Conservation (phyloP, 1,140 invertebrate species). For the Pseudomyrmex sp. region DNA sequence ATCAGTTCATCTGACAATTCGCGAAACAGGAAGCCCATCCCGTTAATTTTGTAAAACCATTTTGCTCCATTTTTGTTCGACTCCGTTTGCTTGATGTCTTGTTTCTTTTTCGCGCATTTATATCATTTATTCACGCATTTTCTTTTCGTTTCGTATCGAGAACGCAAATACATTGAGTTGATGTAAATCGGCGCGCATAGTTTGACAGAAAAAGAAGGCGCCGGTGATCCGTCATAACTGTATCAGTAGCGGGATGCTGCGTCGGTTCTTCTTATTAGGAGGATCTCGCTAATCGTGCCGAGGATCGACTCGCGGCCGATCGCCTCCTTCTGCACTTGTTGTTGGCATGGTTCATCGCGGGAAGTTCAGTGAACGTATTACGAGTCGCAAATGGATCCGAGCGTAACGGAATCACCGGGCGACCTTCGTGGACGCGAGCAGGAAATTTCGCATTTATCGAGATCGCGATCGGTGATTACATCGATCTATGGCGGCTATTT, state of each 20-base stretch:
- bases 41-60: not conserved
- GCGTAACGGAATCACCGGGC: conserved; percentile 60
- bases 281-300: conserved; percentile 76
- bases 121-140: not conserved
- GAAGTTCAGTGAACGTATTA: conserved; percentile 62
- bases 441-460: conserved; percentile 9
- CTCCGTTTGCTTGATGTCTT: not conserved
- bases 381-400: conserved; percentile 48
- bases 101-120: not conserved
- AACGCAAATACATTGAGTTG: not conserved
- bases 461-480: not conserved
- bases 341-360: conserved; percentile 45
- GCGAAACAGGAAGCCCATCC: not conserved
- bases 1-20: not conserved
- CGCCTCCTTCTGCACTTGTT: conserved; percentile 10
- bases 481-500: not conserved
- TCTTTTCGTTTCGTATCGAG: conserved; percentile 5
- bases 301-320: conserved; percentile 10
- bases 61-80: not conserved
- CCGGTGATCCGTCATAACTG: conserved; percentile 80
- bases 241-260: conserved; percentile 80
- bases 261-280: conserved; percentile 79
- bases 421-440: conserved; percentile 59
- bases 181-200: not conserved
- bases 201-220: conserved; percentile 20